Conservation (phyloP, 2,888 invertebrate genomes). For the Cordylochernes scorpioides region DNA sequence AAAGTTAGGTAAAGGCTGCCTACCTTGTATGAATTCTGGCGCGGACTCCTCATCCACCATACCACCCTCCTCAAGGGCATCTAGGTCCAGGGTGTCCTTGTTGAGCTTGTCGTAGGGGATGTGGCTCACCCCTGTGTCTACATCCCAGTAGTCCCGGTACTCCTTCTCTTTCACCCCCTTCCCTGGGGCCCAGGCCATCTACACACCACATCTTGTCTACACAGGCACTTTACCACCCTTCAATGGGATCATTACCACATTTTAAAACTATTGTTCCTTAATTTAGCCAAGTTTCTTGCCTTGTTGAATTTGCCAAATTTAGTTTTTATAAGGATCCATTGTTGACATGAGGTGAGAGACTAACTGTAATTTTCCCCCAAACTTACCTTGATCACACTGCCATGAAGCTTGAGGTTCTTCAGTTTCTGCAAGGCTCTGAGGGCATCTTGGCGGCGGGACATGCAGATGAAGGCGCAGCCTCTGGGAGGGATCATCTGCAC, state of each 20-base stretch:
- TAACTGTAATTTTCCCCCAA: background rate
- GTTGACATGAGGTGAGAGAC: too few species aligned
- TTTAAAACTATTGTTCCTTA: too few species aligned
- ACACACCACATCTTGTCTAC: too few species aligned
- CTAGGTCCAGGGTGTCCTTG: slow-evolving; percentile 44
- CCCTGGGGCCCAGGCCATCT: slow-evolving; percentile 92
- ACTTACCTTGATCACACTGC: slow-evolving; percentile 60
- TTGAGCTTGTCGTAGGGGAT: slow-evolving; percentile 63
- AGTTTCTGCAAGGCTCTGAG: slow-evolving; percentile 54
- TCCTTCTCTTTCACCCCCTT: slow-evolving; percentile 83
- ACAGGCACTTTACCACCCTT: too few species aligned
- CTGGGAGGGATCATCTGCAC: slow-evolving; percentile 60
- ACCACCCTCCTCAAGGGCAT: slow-evolving; percentile 62
- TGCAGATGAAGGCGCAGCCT: slow-evolving; percentile 93
- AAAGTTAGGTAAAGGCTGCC: too few species aligned
- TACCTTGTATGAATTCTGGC: too few species aligned
- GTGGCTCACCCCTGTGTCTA: slow-evolving; percentile 73
- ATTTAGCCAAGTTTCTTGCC: too few species aligned
- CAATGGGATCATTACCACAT: too few species aligned
- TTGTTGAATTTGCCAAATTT: too few species aligned
- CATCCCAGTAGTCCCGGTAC: slow-evolving; percentile 91
- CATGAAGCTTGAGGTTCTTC: slow-evolving; percentile 63
- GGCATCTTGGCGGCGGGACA: slow-evolving; percentile 81
- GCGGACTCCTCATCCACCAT: slow-evolving; percentile 79
- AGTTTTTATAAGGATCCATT: too few species aligned